Base-by-base conservation (phyloP, 2,888 invertebrate species). In the Heliconius erato region DNA sequence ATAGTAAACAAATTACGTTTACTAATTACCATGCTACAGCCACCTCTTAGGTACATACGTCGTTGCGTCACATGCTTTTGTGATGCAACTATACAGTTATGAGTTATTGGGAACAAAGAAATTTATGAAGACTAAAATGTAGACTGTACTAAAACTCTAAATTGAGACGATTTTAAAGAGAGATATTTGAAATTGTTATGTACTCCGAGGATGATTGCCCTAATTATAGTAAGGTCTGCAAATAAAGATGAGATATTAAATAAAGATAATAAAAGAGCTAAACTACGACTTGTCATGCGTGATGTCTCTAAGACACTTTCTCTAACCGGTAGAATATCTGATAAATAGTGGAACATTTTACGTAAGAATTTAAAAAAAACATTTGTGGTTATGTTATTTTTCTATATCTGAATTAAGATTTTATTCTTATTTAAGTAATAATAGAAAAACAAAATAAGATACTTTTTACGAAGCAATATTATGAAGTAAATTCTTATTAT, bases 301-400 rank as follows among this genome's bases (percentile, higher is more conserved):
- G 82, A 80, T 82, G 79, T 72, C 79, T 72, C 79, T 63, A 69
- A 79, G 82, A 82, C 81, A 82, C 84, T 84, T 84, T 84, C 84
- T 80, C 82, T 78, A 80, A 78, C 63, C 74, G 14, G 67, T 28
- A 32, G 59, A 49, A 59, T 80, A 40, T 81, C 16, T 63, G 40
- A 79, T n/a, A 32, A 69, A 32, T 35, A 1, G 54, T 59, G n/a
- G 78, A 26, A 54, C 44, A 28, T 76, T 68, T 80, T 80, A 80
- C 63, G 80, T 80, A 80, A 80, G 54, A 54, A 63, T 68, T 67
- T 76, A 32, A 26, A n/a, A 67, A 79, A 40, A 54, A 54, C 14
- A 26, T 72, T 59, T 59, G 44, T 65, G 11, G 72, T 79, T 79
- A 54, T 59, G 9, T 72, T 26, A 32, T 59, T 59, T 76, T n/a